Conservation (phyloP, 2,888 invertebrate genomes). For the Aleiodes alternator region DNA sequence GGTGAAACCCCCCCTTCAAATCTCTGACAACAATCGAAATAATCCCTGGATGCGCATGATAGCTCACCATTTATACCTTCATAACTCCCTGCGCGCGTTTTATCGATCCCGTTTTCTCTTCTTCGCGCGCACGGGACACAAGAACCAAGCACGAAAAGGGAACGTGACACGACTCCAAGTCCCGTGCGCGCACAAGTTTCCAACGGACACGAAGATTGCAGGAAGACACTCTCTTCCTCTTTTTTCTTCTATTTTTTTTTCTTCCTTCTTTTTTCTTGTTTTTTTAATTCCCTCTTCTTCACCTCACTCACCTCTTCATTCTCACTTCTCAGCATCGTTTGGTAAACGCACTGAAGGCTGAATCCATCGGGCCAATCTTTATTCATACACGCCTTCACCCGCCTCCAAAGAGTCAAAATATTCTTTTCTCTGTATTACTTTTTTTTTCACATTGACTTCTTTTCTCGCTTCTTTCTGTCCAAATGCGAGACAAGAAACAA, state of each 20-base stretch:
- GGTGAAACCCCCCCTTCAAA: neutral
- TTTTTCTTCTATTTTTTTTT: slow-evolving; percentile 40
- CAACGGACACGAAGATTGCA: slow-evolving; percentile 55
- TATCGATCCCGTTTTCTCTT: slow-evolving; percentile 51
- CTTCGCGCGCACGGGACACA: slow-evolving; percentile 35
- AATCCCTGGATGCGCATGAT: slow-evolving; percentile 37
- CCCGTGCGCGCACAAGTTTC: slow-evolving; percentile 46
- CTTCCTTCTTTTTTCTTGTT: neutral
- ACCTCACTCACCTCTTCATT: slow-evolving; percentile 11
- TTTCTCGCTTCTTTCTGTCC: neutral
- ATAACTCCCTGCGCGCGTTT: slow-evolving; percentile 37
- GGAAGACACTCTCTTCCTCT: slow-evolving; percentile 51
- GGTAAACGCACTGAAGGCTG: slow-evolving; percentile 21
- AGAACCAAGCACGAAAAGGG: slow-evolving; percentile 47
- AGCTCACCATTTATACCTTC: slow-evolving; percentile 10
- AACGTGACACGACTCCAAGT: slow-evolving; percentile 57
- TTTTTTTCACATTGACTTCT: slow-evolving; percentile 19
- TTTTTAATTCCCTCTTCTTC: neutral
- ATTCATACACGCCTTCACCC: slow-evolving; percentile 33
- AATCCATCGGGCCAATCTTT: slow-evolving; percentile 24
- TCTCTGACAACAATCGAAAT: slow-evolving; percentile 42
- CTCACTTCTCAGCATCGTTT: slow-evolving; percentile 24
- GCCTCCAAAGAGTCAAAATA: slow-evolving; percentile 17
- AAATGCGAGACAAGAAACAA: slow-evolving; percentile 25
- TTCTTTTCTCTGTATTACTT: slow-evolving; percentile 9